Percentiles rank a stretch among this genome's conserved stretches.
Evolutionary conservation across 2,797 vertebrate genomes (phyloP).

Genomic region (Anguilla pacifica): DNA sequence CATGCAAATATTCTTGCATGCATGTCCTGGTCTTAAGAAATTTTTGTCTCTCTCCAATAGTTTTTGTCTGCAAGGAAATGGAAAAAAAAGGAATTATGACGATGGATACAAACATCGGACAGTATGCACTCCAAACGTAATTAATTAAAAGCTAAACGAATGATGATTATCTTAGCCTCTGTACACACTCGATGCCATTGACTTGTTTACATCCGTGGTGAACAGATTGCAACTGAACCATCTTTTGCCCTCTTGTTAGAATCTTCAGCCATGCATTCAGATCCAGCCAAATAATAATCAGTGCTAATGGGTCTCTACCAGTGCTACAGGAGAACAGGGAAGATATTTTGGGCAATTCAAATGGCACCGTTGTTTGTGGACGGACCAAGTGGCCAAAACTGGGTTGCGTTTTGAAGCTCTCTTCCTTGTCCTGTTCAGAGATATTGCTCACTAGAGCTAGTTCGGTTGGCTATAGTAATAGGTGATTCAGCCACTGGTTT

Average conservation of each 20-base stretch:
- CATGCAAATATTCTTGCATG: neutral
- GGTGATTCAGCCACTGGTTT: too few species aligned
- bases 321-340: neutral
- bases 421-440: too few species aligned
- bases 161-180: neutral
- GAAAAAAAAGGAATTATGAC: neutral
- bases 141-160: neutral
- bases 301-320: neutral
- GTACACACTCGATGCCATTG: slow-evolving; percentile 6
- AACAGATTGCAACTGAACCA: slow-evolving; percentile 29
- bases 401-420: neutral
- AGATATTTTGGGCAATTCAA: neutral
- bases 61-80: neutral
- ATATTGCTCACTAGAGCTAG: too few species aligned
- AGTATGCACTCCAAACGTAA: neutral
- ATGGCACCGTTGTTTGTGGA: neutral
- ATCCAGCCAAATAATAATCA: neutral
- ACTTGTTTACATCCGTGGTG: slow-evolving; percentile 11
- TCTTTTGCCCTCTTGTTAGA: neutral
- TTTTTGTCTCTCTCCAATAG: neutral
- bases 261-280: neutral
- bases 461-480: too few species aligned
- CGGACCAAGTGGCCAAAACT: too few species aligned
- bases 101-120: neutral
- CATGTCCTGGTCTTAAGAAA: neutral